These are phyloP conservation scores for Hipposideros larvatus DNA, from an alignment of 2,797 vertebrate genomes.

Conservation along the genomic window DNA sequence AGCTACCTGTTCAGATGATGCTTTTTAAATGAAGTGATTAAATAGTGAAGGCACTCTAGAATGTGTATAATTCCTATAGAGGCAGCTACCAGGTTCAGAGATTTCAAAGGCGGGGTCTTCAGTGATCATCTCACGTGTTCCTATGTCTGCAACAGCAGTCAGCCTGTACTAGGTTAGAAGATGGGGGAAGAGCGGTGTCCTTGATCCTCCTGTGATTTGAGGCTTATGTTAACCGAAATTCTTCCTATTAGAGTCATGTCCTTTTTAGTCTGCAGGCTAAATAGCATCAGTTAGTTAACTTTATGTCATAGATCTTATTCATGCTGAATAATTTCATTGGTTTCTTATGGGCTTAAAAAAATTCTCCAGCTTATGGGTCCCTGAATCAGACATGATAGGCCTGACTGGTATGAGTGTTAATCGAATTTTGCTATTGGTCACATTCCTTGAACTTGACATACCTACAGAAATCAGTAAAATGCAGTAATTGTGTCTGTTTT, in stretches of 20 bases:
- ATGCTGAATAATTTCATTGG: neutral
- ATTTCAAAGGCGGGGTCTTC: slow-evolving; percentile 30
- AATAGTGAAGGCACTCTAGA: neutral
- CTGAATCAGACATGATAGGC: neutral
- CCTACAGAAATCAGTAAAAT: slow-evolving; percentile 69
- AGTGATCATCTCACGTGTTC: neutral
- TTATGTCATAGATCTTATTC: slow-evolving; percentile 35
- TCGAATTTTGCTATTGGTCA: slow-evolving; percentile 53
- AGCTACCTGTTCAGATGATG: slow-evolving; percentile 7
- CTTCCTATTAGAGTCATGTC: slow-evolving; percentile 18
- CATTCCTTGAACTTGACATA: slow-evolving; percentile 40
- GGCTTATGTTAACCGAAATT: slow-evolving; percentile 46
- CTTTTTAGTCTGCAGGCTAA: slow-evolving; percentile 45
- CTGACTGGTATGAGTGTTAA: slow-evolving; percentile 34
- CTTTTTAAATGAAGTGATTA: slow-evolving; percentile 28
- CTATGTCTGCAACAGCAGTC: neutral
- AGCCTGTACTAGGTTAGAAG: neutral
- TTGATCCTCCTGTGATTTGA: slow-evolving; percentile 62
- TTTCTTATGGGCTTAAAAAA: slow-evolving; percentile 11
- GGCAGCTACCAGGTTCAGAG: slow-evolving; percentile 22
- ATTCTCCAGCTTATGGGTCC: slow-evolving; percentile 11
- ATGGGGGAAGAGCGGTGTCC: neutral
- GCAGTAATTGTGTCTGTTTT: slow-evolving; percentile 82
- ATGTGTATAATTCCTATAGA: neutral
- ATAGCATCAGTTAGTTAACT: slow-evolving; percentile 40